Conservation (phyloP, 2,113 vertebrate genomes). For the Trematomus loennbergii region DNA sequence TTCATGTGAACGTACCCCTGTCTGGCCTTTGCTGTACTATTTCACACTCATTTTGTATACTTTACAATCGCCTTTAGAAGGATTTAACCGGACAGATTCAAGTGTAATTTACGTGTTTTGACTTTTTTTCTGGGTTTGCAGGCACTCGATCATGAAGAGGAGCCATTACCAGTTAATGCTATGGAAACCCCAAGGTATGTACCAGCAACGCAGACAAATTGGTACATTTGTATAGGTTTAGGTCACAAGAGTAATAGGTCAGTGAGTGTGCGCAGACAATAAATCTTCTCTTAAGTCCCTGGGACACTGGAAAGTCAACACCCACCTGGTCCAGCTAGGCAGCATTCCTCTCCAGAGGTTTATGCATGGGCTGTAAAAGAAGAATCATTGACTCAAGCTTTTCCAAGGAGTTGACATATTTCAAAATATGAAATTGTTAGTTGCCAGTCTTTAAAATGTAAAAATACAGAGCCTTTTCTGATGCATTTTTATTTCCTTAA, state of each 20-base stretch:
- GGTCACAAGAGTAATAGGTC: conserved; percentile 65
- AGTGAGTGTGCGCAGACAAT: conserved; percentile 51
- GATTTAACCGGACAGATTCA: neutral
- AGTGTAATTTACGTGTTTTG: conserved; percentile 21
- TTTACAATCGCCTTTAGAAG: no score
- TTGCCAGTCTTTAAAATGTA: neutral
- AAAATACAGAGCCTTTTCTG: neutral
- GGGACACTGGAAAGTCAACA: conserved; percentile 58
- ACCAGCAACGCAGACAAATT: conserved; percentile 44
- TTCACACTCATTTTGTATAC: neutral
- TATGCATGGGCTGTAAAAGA: conserved; percentile 14
- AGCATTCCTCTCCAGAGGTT: conserved; percentile 54
- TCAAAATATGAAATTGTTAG: neutral
- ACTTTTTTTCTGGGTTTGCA: conserved; percentile 43
- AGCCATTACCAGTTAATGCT: conserved; percentile 42
- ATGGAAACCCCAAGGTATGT: conserved; percentile 77
- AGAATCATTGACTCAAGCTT: conserved; percentile 26
- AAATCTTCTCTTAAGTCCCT: conserved; percentile 60
- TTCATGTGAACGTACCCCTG: neutral
- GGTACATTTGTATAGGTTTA: conserved; percentile 46
- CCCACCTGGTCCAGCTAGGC: conserved; percentile 47
- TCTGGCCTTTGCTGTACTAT: neutral
- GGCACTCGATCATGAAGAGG: conserved; percentile 47
- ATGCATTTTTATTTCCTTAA: neutral
- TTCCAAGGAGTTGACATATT: conserved; percentile 18